A percentile compares a stretch with the other conserved stretches of the same genome.
These are phyloP conservation scores for Philhelius pedissequus DNA, from an alignment of 2,888 invertebrate species.

Conservation along the genomic window DNA sequence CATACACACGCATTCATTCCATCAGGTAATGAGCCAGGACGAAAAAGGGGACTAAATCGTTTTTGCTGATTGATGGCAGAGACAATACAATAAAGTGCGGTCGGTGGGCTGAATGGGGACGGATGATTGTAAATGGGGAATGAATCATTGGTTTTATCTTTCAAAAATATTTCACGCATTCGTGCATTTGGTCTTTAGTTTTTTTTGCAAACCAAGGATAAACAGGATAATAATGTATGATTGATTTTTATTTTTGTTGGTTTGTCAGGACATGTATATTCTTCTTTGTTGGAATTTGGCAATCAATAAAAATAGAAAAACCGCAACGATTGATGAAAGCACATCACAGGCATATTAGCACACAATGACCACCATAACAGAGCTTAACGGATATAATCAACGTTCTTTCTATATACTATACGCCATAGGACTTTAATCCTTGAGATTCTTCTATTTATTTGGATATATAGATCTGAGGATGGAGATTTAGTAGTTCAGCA, in stretches of 20 bases:
- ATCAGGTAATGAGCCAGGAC: conserved; percentile 35
- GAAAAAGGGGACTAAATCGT: conserved; percentile 13
- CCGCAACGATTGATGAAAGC: conserved; percentile 31
- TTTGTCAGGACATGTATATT: background rate
- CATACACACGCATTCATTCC: background rate
- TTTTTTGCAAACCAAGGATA: background rate
- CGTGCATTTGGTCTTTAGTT: conserved; percentile 8
- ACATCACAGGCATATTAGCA: conserved; percentile 16
- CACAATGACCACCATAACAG: conserved; percentile 49
- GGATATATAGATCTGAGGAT: background rate
- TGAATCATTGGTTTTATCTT: conserved; percentile 28
- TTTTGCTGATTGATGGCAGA: conserved; percentile 61
- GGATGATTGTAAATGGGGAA: background rate
- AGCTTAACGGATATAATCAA: conserved; percentile 22
- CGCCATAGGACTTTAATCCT: conserved; percentile 36
- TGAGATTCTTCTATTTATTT: conserved; percentile 29
- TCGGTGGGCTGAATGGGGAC: no score
- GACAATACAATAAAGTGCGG: conserved; percentile 30
- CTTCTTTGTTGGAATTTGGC: conserved; percentile 20
- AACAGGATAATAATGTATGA: conserved; percentile 16
- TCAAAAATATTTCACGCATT: conserved; percentile 54
- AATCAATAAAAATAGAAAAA: conserved; percentile 54
- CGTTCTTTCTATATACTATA: background rate
- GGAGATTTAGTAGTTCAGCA: conserved; percentile 24
- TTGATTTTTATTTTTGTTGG: conserved; percentile 8